Percentiles rank a stretch among this genome's conserved stretches.
phyloP scores from a whole-genome alignment of 2,888 invertebrate genomes.

The Drosophila formosana region DNA sequence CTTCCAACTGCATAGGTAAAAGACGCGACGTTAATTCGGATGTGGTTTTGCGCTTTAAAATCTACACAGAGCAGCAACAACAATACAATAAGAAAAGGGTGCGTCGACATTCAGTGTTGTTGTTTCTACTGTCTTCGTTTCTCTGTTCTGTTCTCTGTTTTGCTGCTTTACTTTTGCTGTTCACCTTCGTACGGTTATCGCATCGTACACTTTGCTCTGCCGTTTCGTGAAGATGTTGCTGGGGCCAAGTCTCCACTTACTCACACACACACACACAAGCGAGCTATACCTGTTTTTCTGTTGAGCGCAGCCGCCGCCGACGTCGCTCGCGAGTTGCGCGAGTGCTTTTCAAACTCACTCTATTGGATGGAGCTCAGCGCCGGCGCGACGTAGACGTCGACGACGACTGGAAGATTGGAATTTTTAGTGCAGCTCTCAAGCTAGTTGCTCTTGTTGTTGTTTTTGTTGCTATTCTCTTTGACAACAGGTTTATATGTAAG shows the following conservation, averaged over 20 bases:
- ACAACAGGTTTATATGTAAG: constrained; percentile 69
- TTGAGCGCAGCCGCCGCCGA: constrained; percentile 50
- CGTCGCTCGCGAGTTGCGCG: constrained; percentile 21
- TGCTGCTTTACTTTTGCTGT: constrained; percentile 68
- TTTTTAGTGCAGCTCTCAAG: constrained; percentile 66
- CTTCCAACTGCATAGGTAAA: constrained; percentile 39
- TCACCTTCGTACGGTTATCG: constrained; percentile 76
- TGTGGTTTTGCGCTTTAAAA: constrained; percentile 75
- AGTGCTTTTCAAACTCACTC: constrained; percentile 47
- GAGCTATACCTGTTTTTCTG: constrained; percentile 70
- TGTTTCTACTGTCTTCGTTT: constrained; percentile 45
- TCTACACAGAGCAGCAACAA: constrained; percentile 34
- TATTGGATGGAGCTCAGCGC: constrained; percentile 63
- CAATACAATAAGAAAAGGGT: constrained; percentile 71
- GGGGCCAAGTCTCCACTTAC: constrained; percentile 65
- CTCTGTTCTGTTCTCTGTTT: constrained; percentile 46
- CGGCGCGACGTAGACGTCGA: constrained; percentile 56
- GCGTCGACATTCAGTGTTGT: constrained; percentile 69
- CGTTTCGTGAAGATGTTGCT: constrained; percentile 65
- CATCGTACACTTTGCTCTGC: constrained; percentile 62
- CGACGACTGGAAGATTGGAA: constrained; percentile 75
- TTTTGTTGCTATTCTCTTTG: constrained; percentile 53
- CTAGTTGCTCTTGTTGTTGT: constrained; percentile 40
- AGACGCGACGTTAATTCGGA: constrained; percentile 60
- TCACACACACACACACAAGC: constrained; percentile 34